Base-by-base conservation (phyloP, 2,888 invertebrate genomes). In the Caenorhabditis macrosperma region DNA sequence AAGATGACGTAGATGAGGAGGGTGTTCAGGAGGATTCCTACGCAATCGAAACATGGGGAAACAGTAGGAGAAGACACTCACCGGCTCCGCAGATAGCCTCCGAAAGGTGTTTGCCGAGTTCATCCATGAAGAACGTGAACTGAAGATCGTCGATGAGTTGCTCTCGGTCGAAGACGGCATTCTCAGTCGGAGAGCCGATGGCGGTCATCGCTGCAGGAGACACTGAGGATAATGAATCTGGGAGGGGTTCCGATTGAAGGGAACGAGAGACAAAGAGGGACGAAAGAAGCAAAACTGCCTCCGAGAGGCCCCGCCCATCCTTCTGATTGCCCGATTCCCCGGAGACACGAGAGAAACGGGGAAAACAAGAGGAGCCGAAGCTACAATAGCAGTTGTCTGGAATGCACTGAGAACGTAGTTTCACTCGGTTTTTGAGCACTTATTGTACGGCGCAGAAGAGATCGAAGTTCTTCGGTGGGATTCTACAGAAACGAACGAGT, bases 81-180 rank as follows among this genome's bases (percentile, higher is more conserved):
- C 76, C 76, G 17, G 30, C 26, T 50, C 69, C 69, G 35, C 77
- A 69, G 26, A 77, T 63, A 7, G 33, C 41, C 52, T 69, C 77
- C 0, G 77, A 77, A 0, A 69, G 35, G 46, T 64, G 63, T 24
- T 48, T 71, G 26, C 63, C 77, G 10, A 77, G 41, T n/a, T 69
- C 63, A 17, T 77, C 77, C 69, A 77, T 77, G 28, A 69, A 20
- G 52, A 77, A 77, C 5, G 64, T 69, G 69, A 67, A 67, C 46
- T 72, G 24, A 12, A 72, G 46, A n/a, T 63, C 63, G 3, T 63
- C 46, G 46, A 63, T 30, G 6, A 72, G 72, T 1, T 15, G 22
- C 12, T 63, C 72, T 26, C 63, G 55, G 10, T 64, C 57, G 22
- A 55, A 72, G 44, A 55, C 22, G 12, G 17, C 55, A 20, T 28